Base-by-base conservation (phyloP, 2,888 invertebrate species). In the Nebria brevicollis region DNA sequence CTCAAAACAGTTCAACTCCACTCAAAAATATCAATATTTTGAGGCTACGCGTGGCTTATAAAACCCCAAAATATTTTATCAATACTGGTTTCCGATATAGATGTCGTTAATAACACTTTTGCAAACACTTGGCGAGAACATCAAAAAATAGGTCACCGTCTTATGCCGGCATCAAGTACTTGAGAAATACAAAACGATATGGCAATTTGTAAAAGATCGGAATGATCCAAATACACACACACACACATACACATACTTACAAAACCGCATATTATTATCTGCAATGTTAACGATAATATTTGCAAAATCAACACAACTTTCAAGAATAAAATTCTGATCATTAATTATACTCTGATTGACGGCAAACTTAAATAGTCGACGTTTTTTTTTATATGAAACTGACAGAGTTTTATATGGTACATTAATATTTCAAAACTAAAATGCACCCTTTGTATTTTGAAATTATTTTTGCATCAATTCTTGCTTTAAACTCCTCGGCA, bases 51-150 rank as follows among this genome's bases (percentile, higher is more conserved):
- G 54, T 54, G 0, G 8, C 54, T 11, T 54, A 2, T 54, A 54
- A 13, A 7, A 54, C 8, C 4, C 7, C 54, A 1, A 8, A 8
- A 13, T 7, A 54, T 8, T 54, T 15, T 70, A 70, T 70, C 70
- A 70, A 70, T 70, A 70, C 70, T 70, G 2, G 25, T 34, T 70
- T 70, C 70, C 70, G 26, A 25, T 70, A 70, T 25, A 70, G 34
- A 34, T 34, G 34, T 70, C 70, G 70, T 70, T 70, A 70, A 70
- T 70, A 70, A 68, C 25, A 68, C 68, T 68, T 68, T 68, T 68
- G 68, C 68, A 68, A 68, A 70, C 70, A 70, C 70, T 70, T 70
- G 13, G 15, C 70, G 34, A 34, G 70, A 70, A 11, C 70, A 26
- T 70, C 70, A 25, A 34, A 70, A 70, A 70, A 70, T 70, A 70